Percentiles rank a stretch among this genome's conserved stretches.
Evolutionary conservation across 2,113 vertebrate genomes (phyloP).

Genomic region (Sakesphorus luctuosus): DNA sequence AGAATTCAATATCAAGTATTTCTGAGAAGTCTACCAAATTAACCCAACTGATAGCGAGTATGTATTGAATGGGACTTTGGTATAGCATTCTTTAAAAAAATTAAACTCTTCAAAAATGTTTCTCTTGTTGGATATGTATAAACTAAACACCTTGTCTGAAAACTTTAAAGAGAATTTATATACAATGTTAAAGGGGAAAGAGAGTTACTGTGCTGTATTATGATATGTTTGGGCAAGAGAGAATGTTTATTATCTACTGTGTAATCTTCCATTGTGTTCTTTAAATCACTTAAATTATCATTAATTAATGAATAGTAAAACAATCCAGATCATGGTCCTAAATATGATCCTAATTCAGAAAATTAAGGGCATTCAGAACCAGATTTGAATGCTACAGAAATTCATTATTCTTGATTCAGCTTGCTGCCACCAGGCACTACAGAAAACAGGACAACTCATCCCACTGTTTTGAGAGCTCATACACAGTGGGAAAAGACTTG

Average conservation of each 20-base stretch:
- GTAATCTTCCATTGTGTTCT: not conserved
- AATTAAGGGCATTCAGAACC: not conserved
- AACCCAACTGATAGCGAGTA: not conserved
- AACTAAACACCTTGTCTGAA: not conserved
- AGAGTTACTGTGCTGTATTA: not conserved
- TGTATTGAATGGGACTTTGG: not conserved
- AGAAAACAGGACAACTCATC: not conserved
- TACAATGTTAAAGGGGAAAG: not conserved
- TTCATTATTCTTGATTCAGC: not conserved
- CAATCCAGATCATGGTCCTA: not conserved
- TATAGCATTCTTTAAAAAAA: not conserved
- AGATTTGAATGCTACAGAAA: not conserved
- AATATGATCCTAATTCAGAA: not conserved
- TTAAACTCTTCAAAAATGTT: not conserved
- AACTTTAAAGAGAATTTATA: not conserved
- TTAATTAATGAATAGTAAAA: not conserved
- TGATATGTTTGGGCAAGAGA: not conserved
- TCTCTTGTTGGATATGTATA: not conserved
- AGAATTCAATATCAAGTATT: not conserved
- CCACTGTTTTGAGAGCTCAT: not conserved
- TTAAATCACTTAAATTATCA: not conserved
- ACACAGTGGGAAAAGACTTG: not conserved
- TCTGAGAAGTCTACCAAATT: not conserved
- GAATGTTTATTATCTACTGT: not conserved
- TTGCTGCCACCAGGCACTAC: not conserved